Evolutionary conservation across 2,797 vertebrate species (phyloP), one percentile per base, ranked within the genome.

Genomic region (Glossophaga mutica): DNA sequence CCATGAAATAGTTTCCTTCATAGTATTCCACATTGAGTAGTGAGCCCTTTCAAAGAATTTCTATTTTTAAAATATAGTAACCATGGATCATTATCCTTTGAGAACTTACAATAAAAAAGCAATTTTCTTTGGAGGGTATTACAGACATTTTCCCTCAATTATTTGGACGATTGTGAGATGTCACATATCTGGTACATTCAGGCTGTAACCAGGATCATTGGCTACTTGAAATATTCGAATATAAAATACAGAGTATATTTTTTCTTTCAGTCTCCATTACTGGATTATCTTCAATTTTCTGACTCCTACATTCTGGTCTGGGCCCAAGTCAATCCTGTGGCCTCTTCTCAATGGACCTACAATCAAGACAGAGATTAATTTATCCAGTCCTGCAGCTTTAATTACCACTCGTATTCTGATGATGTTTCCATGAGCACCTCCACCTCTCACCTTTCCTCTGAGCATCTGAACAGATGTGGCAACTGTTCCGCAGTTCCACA

Each of bases 41-140:
- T 55, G 48, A 92, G 15, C 24, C 12, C 84, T 62, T 68, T 21
- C 42, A 82, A 77, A 81, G 5, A 76, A 65, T 37, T 82, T 83
- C 44, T 95, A 15, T 73, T 39, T 91, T 96, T 44, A 92, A 82
- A 94, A 52, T 59, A 67, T 29, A 21, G n/a, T 85, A 68, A 74
- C 42, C 19, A 32, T 70, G 22, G 16, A 65, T 29, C 52, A 71
- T 18, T 34, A 52, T 55, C 59, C 29, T 95, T 55, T 83, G 29
- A 82, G 79, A 83, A 62, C 8, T 39, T 87, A 10, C 29, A 57
- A 57, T 55, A 2, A 34, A 67, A 68, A 77, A 42, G 15, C 12
- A 68, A 18, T 22, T 55, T 55, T 44, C 68, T 46, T 46, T 12
- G 22, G 8, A 21, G 2, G 24, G 6, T 21, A 14, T 79, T 21